Conservation (phyloP, 2,888 invertebrate genomes). For the Chalcosyrphus nemorum region DNA sequence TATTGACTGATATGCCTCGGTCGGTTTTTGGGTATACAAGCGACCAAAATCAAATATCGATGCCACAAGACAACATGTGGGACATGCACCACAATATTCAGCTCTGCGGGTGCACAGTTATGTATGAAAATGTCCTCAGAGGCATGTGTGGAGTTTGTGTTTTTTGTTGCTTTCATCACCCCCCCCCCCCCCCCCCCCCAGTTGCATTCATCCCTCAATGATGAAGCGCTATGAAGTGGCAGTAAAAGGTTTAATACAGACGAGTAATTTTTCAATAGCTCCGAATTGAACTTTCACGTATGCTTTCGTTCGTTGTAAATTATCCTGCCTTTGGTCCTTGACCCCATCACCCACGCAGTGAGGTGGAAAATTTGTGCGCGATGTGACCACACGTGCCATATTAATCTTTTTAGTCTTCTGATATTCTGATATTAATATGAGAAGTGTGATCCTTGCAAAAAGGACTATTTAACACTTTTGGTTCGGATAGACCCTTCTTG, state of each 20-base stretch:
- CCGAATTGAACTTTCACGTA: neutral
- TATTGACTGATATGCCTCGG: no score
- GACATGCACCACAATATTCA: no score
- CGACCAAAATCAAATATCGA: no score
- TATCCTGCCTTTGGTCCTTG: neutral
- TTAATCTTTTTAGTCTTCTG: neutral
- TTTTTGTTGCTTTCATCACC: neutral
- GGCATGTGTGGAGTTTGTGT: neutral
- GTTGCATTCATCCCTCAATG: neutral
- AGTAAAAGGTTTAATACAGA: neutral
- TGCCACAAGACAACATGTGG: no score
- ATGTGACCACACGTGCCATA: neutral
- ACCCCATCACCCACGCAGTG: neutral
- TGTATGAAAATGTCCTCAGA: no score
- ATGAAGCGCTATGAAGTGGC: neutral
- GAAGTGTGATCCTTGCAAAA: neutral
- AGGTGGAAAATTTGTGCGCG: conserved; percentile 11
- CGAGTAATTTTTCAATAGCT: neutral
- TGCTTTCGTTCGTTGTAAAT: neutral
- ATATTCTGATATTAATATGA: conserved; percentile 22
- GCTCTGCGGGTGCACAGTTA: neutral
- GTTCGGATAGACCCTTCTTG: no score
- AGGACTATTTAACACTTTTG: neutral
- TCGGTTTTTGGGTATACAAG: no score
- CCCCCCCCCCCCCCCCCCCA: no score